A percentile compares a stretch with the other conserved stretches of the same genome.
phyloP scores from a whole-genome alignment of 1,140 invertebrate genomes.

The Pogonomyrmex californicus region DNA sequence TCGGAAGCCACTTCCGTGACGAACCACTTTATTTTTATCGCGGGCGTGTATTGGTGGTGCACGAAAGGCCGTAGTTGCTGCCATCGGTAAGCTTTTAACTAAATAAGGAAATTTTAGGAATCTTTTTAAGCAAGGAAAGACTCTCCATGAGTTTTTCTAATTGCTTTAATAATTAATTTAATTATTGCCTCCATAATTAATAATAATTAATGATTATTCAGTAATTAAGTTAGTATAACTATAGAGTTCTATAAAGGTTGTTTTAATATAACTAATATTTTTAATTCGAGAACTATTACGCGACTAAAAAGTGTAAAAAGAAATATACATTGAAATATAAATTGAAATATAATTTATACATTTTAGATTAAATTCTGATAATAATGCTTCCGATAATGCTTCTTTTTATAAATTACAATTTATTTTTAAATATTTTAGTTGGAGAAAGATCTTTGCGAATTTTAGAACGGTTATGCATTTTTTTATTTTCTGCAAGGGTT shows the following conservation, averaged over 20 bases:
- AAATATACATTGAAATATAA: too few relatives aligned
- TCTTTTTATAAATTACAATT: not conserved
- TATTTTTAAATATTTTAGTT: not conserved
- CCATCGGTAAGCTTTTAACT: constrained; percentile 13
- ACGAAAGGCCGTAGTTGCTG: not conserved
- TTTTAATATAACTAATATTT: constrained; percentile 3
- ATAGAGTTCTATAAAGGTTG: not conserved
- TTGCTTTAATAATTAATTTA: not conserved
- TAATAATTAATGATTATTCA: not conserved
- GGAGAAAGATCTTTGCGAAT: not conserved
- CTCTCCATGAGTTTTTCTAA: not conserved
- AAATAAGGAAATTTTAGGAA: not conserved
- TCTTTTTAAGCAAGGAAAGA: not conserved
- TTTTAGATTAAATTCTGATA: not conserved
- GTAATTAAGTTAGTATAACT: not conserved
- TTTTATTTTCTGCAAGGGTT: not conserved
- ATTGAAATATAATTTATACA: not conserved
- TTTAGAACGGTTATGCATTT: not conserved
- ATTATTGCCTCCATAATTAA: too few relatives aligned
- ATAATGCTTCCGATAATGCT: not conserved
- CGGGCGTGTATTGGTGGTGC: not conserved
- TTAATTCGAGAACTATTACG: not conserved
- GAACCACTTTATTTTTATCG: constrained; percentile 47
- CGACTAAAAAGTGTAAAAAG: not conserved
- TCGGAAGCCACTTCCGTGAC: constrained; percentile 57